phyloP scores from a whole-genome alignment of 2,113 vertebrate species.

The Platichthys stellatus region DNA sequence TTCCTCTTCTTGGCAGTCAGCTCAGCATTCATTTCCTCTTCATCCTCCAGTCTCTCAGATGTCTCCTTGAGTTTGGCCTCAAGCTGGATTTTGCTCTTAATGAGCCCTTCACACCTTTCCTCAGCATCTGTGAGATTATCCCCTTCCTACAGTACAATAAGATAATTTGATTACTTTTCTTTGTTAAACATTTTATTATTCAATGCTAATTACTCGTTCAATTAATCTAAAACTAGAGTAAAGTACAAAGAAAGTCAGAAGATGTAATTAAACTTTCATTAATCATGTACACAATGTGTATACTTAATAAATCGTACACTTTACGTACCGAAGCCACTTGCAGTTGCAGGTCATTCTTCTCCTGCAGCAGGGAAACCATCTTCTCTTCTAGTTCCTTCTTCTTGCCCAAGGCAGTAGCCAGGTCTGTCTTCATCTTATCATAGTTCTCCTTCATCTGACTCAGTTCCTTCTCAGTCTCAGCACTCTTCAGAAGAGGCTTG shows the following conservation, averaged over 20 bases:
- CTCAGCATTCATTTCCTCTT: slow-evolving; percentile 76
- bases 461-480: slow-evolving; percentile 77
- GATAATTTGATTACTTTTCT: neutral
- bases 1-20: slow-evolving; percentile 7
- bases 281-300: neutral
- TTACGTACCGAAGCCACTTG: slow-evolving; percentile 68
- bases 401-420: slow-evolving; percentile 79
- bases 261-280: neutral
- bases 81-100: slow-evolving; percentile 22
- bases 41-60: slow-evolving; percentile 83
- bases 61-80: slow-evolving; percentile 70
- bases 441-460: slow-evolving; percentile 83
- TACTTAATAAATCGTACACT: neutral
- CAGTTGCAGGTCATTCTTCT: slow-evolving; percentile 75
- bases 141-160: slow-evolving; percentile 34
- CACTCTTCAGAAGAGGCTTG: slow-evolving; percentile 16
- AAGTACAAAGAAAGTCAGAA: neutral
- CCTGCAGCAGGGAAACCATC: slow-evolving; percentile 64
- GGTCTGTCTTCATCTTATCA: slow-evolving; percentile 86
- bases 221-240: neutral
- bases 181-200: neutral
- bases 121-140: slow-evolving; percentile 65
- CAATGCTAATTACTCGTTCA: neutral
- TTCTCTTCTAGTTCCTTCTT: slow-evolving; percentile 76
- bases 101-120: slow-evolving; percentile 66